phyloP scores from a whole-genome alignment of 1,140 invertebrate genomes.

The Nylanderia fulva region DNA sequence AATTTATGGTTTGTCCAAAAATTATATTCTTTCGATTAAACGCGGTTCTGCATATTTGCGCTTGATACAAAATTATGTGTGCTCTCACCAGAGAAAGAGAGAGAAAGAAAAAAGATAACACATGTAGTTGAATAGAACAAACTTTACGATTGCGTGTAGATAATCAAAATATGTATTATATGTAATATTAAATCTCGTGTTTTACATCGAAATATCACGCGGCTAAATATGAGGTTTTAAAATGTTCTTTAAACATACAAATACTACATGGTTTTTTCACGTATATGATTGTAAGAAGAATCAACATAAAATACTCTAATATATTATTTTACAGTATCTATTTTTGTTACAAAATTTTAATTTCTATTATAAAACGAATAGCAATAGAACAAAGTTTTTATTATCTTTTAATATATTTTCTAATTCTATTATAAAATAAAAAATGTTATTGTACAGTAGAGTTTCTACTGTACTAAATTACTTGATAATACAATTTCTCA shows the following conservation, averaged over 20 bases:
- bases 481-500: too few species aligned
- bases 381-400: background rate
- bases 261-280: background rate
- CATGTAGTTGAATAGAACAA: background rate
- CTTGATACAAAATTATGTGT: background rate
- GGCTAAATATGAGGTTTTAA: background rate
- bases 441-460: background rate
- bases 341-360: background rate
- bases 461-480: background rate
- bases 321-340: background rate
- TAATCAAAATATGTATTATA: background rate
- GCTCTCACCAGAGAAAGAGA: background rate
- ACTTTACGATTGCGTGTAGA: constrained; percentile 10
- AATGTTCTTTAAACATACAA: constrained; percentile 25
- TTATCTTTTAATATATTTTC: background rate
- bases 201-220: constrained; percentile 39
- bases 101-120: background rate
- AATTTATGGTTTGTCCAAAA: background rate
- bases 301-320: background rate
- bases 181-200: constrained; percentile 23
- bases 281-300: background rate
- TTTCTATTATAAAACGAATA: background rate
- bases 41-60: background rate
- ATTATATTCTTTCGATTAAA: background rate
- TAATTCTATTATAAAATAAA: too few species aligned